phyloP scores from a whole-genome alignment of 2,113 vertebrate species.

The Dasypus novemcinctus region DNA sequence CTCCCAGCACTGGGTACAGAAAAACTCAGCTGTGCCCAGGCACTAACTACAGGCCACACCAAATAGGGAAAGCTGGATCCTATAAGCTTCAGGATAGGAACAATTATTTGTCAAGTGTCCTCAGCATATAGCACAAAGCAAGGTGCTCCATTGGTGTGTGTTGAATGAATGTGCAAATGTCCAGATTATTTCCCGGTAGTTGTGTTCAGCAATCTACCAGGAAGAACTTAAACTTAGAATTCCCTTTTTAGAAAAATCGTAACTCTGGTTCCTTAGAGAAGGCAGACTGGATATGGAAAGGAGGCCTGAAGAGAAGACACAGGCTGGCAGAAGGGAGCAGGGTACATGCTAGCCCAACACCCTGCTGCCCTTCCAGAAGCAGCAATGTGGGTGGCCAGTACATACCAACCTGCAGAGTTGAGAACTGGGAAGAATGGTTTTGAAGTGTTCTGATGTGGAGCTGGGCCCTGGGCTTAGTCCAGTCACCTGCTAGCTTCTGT shows the following conservation, averaged over 20 bases:
- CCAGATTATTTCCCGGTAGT: background rate
- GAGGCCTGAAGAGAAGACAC: background rate
- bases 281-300: background rate
- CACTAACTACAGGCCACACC: slow-evolving; percentile 43
- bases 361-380: background rate
- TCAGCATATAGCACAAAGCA: background rate
- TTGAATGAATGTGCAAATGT: background rate
- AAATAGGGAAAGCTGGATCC: slow-evolving; percentile 24
- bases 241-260: slow-evolving; percentile 6
- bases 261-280: background rate
- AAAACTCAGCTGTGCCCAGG: slow-evolving; percentile 6
- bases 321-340: slow-evolving; percentile 15
- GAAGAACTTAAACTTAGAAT: slow-evolving; percentile 20
- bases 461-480: background rate
- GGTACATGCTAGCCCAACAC: slow-evolving; percentile 30
- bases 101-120: background rate
- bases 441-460: background rate
- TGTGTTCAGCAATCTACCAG: background rate
- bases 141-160: background rate
- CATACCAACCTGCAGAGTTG: background rate
- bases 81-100: background rate
- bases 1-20: background rate
- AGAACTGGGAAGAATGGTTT: background rate
- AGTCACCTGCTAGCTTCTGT: background rate
- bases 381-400: background rate